These are phyloP conservation scores for Tupiocoris notatus DNA, from an alignment of 2,888 invertebrate genomes.

Conservation along the genomic window DNA sequence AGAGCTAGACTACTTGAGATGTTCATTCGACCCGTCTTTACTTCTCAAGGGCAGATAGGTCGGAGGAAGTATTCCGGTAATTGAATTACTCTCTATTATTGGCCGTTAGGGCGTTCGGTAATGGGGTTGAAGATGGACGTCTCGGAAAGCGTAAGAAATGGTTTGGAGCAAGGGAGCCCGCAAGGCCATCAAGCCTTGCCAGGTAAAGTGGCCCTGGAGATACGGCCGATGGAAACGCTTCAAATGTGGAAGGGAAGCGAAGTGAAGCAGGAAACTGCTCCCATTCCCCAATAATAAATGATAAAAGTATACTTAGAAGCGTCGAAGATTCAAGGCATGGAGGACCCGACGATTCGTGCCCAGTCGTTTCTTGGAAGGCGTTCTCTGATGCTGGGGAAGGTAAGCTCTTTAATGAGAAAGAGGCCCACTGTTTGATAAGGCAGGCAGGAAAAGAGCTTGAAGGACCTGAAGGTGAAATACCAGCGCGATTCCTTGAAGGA, in stretches of 20 bases:
- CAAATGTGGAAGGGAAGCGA: conserved; percentile 19
- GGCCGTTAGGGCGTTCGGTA: conserved; percentile 33
- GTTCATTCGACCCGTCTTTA: neutral
- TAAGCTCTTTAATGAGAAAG: conserved; percentile 27
- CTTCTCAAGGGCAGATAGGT: neutral
- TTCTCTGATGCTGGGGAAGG: conserved; percentile 5
- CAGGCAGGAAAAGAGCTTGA: neutral
- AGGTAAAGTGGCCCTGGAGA: conserved; percentile 31
- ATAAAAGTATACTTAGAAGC: conserved; percentile 30
- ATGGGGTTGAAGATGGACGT: conserved; percentile 31
- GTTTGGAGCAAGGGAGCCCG: conserved; percentile 1
- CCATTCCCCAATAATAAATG: conserved; percentile 37
- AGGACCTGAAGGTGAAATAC: conserved; percentile 7
- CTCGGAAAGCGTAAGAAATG: conserved; percentile 25
- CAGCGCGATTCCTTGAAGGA: conserved; percentile 38
- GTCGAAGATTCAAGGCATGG: neutral
- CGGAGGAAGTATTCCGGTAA: conserved; percentile 19
- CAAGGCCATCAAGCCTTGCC: conserved; percentile 29
- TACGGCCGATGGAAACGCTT: neutral
- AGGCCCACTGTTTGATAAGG: neutral
- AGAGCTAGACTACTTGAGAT: neutral
- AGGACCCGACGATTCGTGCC: neutral
- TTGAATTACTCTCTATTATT: conserved; percentile 40
- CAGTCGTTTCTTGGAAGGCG: neutral
- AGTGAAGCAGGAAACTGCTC: conserved; percentile 38